A percentile compares a stretch with the other conserved stretches of the same genome.
Evolutionary conservation across 2,797 vertebrate species (phyloP).

Genomic region (Enteromius argenteus): DNA sequence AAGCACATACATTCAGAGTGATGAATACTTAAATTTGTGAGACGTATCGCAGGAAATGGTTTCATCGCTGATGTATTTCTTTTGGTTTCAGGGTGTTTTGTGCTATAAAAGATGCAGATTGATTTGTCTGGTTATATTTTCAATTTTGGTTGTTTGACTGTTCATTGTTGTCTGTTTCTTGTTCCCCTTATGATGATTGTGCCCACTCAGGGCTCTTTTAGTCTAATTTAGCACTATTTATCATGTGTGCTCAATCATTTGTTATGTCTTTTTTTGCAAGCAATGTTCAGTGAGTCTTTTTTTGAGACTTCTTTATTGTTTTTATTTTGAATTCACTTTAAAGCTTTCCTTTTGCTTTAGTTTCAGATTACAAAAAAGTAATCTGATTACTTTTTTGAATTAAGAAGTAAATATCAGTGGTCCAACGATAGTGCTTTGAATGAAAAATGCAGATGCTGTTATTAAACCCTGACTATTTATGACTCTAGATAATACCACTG

Average conservation of each 20-base stretch:
- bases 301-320: background rate
- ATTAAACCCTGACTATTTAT: background rate
- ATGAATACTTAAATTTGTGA: background rate
- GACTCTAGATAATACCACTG: background rate
- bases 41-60: background rate
- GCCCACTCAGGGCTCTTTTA: background rate
- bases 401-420: background rate
- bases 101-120: background rate
- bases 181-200: background rate
- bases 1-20: constrained; percentile 4
- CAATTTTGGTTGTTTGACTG: background rate
- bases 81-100: background rate
- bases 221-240: background rate
- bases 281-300: background rate
- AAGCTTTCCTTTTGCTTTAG: background rate
- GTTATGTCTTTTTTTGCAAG: background rate
- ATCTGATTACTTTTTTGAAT: too few relatives aligned
- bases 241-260: background rate
- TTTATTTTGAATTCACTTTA: background rate
- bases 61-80: background rate
- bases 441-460: background rate
- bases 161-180: background rate
- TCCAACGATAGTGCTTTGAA: background rate
- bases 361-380: background rate
- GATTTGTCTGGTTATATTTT: background rate